Evolutionary conservation across 2,888 invertebrate genomes (phyloP).

Genomic region (Pachliopta kotzebuea): DNA sequence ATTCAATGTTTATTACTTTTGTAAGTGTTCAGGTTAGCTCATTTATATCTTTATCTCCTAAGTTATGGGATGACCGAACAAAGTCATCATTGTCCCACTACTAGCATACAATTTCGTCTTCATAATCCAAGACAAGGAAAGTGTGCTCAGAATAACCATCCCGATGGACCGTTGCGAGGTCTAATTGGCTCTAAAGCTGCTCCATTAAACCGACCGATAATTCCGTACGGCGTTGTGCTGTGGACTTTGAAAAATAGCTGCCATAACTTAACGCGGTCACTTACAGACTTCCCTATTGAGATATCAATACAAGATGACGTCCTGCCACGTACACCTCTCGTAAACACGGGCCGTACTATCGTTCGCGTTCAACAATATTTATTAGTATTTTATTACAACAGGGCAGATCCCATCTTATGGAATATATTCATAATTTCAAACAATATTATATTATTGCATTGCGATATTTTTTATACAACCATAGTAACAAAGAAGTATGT

Average conservation of each 20-base stretch:
- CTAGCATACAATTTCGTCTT: not conserved
- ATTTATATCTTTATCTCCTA: too few species aligned
- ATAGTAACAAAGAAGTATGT: too few species aligned
- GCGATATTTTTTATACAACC: too few species aligned
- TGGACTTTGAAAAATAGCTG: conserved; percentile 72
- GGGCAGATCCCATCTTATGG: not conserved
- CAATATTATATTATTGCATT: too few species aligned
- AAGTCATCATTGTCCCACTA: not conserved
- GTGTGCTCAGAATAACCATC: conserved; percentile 32
- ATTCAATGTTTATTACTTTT: too few species aligned
- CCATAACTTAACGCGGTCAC: conserved; percentile 75
- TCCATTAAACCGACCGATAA: conserved; percentile 66
- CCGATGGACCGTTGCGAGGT: conserved; percentile 37
- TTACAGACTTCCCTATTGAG: conserved; percentile 78
- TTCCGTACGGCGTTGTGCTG: conserved; percentile 47
- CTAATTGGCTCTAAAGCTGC: conserved; percentile 70
- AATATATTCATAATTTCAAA: not conserved
- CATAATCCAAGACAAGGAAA: not conserved
- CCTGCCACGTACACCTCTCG: conserved; percentile 58
- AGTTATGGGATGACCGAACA: too few species aligned
- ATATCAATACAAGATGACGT: conserved; percentile 76
- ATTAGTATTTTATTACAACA: not conserved
- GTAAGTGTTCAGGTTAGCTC: too few species aligned
- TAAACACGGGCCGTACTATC: conserved; percentile 46
- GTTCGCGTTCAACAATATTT: not conserved